phyloP scores from a whole-genome alignment of 2,113 vertebrate species.

The Tychaedon coryphoeus region DNA sequence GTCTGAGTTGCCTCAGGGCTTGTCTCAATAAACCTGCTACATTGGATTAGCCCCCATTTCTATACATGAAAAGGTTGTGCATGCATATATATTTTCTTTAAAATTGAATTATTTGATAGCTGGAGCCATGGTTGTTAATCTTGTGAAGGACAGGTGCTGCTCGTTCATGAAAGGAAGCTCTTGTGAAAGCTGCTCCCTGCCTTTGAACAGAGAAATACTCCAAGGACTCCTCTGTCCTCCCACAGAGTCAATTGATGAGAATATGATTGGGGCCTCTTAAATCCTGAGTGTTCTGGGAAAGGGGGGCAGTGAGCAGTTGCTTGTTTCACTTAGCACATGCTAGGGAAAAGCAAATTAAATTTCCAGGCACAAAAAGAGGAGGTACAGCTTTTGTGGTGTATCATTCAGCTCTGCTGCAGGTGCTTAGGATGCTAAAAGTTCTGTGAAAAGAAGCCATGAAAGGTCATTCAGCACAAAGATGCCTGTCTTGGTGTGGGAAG shows the following conservation, averaged over 20 bases:
- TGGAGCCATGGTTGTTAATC: not conserved
- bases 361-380: not conserved
- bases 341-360: not conserved
- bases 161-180: not conserved
- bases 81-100: not conserved
- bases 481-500: not conserved
- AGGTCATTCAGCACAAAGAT: not conserved
- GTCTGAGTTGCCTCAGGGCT: conserved; percentile 21
- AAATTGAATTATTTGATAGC: not conserved
- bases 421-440: not conserved
- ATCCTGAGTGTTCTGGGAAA: not conserved
- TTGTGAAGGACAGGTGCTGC: not conserved
- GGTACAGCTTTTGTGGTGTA: not conserved
- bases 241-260: not conserved
- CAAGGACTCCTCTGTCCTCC: not conserved
- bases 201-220: not conserved
- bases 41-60: conserved; percentile 21
- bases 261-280: not conserved
- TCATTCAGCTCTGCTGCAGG: not conserved
- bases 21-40: conserved; percentile 6
- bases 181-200: not conserved
- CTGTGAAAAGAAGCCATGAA: not conserved
- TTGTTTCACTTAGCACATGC: not conserved
- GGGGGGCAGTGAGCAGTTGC: not conserved
- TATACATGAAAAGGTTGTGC: not conserved